Base-by-base conservation (phyloP, 2,113 vertebrate genomes). In the Porphyrio hochstetteri region DNA sequence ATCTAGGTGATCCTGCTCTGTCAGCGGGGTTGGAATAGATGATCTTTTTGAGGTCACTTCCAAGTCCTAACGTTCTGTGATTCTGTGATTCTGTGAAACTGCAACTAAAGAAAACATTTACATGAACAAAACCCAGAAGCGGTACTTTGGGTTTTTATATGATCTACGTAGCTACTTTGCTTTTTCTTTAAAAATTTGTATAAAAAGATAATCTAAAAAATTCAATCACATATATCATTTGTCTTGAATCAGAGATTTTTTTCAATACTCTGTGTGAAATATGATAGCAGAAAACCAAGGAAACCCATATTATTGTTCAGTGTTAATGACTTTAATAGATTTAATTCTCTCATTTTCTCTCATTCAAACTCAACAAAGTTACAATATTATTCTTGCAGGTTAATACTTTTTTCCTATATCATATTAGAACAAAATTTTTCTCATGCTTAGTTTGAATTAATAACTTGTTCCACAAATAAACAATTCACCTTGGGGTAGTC, bases 401-500 rank as follows among this genome's bases (percentile, higher is more conserved):
- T 53, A 15, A 7, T 40, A 18, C 10, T 31, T 81, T 69, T 82
- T 80, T 56, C 31, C 55, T 40, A 3, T 40, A 15, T 59, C 2
- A 5, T 42, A 53, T 38, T 67, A 40, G 27, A 82, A 59, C 36
- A 50, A 5, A 82, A 11, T n/a, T 38, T 33, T 13, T 42, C 29
- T 64, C 23, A 33, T 33, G 35, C 7, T 77, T 77, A 63, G 35
- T 72, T 67, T 61, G 28, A 50, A 31, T 28, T 28, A 40, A 13
- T 53, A 7, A 27, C 20, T 79, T 3, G 10, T 93, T 85, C 10
- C 8, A 85, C 35, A 85, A 29, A 15, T 27, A 60, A 75, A 75
- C 0, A 0, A 40, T 27, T 86, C n/a, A 55, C 36, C 2, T 0
- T 61, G 31, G 8, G 13, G 4, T 31, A 65, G 65, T 46, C 42